Base-by-base conservation (phyloP, 2,113 vertebrate species). In the Microtus oregoni region DNA sequence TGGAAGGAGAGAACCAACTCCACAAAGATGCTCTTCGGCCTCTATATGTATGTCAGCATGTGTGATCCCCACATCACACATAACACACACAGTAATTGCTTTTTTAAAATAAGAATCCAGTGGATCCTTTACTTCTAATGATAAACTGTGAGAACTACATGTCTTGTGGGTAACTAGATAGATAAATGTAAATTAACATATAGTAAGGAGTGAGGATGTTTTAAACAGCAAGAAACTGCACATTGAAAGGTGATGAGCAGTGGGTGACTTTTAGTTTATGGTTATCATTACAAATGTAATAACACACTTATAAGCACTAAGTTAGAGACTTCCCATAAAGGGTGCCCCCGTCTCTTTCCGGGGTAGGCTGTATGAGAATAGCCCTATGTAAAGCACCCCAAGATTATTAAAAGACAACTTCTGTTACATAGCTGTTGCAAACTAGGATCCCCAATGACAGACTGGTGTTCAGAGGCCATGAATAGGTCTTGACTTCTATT, bases 241-340 rank as follows among this genome's bases (percentile, higher is more conserved):
- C 68, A 20, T 3, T 20, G 11, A 83, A 95, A 15, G 72, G 6
- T 83, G 78, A 91, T 19, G 58, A 70, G 50, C 63, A 73, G 24
- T 63, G 82, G 15, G 9, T 94, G 44, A n/a, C 52, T 67, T 68
- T 24, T 65, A 91, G 58, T 63, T 86, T 92, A 91, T 70, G 30
- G 67, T 35, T 72, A 63, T 65, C 70, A 44, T 65, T 63, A 26
- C 12, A 50, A 30, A 15, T 79, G 1, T 79, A 70, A 1, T 79
- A 70, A 52, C 55, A 82, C 24, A 86, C 47, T 35, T 77, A 8
- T 50, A 91, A 97, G 94, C 82, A 86, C 72, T 92, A 30, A 86
- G 76, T 77, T 86, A 55, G 55, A 87, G 19, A 70, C 35, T 87
- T 90, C 12, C 26, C 32, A 75, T 81, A 41, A 63, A 89, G 24